Conservation (phyloP, 2,113 vertebrate species). For the Falcunculus frontatus region DNA sequence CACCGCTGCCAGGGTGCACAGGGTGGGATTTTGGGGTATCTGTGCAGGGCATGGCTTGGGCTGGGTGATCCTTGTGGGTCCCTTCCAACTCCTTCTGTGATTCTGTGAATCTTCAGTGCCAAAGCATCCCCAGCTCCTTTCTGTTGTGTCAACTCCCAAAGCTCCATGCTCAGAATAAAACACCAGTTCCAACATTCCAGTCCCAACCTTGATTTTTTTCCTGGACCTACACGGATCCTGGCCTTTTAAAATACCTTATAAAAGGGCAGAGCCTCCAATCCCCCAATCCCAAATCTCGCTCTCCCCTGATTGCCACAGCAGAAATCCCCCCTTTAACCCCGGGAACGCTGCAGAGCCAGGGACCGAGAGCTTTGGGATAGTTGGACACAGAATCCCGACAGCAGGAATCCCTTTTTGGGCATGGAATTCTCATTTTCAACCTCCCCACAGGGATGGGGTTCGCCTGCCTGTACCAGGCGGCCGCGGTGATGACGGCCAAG, state of each 20-base stretch:
- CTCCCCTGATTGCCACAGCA: not conserved
- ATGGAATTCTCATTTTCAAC: fast-evolving
- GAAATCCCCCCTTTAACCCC: not conserved
- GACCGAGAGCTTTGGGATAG: fast-evolving
- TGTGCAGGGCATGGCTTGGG: not conserved
- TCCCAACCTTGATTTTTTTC: not conserved
- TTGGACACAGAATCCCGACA: fast-evolving
- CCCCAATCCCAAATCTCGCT: not conserved
- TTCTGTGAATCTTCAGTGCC: not conserved
- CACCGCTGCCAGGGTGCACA: fast-evolving
- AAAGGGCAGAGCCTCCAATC: not conserved
- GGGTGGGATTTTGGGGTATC: not conserved
- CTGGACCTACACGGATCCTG: fast-evolving
- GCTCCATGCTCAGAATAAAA: not conserved
- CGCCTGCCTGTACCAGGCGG: constrained; percentile 84
- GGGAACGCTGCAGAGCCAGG: not conserved
- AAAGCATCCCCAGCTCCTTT: not conserved
- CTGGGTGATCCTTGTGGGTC: not conserved
- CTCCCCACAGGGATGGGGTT: constrained; percentile 81
- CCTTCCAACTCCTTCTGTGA: not conserved
- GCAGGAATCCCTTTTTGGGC: not conserved
- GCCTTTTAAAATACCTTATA: not conserved
- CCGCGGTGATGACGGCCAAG: constrained; percentile 79
- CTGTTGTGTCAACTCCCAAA: not conserved
- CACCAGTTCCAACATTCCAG: not conserved